phyloP scores from a whole-genome alignment of 1,140 invertebrate genomes.

The Physella acuta region DNA sequence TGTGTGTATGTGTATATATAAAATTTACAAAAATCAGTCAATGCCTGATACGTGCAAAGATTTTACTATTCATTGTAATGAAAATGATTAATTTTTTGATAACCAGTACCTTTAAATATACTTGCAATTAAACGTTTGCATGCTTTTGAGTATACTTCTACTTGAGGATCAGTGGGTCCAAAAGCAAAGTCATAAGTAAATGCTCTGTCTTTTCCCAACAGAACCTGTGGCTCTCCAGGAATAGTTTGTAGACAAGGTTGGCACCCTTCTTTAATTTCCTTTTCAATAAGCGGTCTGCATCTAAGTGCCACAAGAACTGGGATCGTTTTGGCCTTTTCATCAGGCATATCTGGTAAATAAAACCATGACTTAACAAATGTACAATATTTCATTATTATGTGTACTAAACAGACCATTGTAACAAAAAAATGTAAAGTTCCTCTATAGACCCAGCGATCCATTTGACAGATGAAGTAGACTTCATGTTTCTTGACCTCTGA shows the following conservation, averaged over 20 bases:
- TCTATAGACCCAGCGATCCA: no score
- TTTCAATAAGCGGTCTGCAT: conserved; percentile 75
- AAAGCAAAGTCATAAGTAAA: conserved; percentile 91
- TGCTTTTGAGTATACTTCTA: conserved; percentile 75
- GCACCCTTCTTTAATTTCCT: conserved; percentile 65
- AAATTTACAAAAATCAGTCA: no score
- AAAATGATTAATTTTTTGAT: no score
- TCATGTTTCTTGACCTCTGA: no score
- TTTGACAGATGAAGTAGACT: no score
- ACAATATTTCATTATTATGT: no score
- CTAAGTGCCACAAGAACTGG: conserved; percentile 72
- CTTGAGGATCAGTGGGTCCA: conserved; percentile 69
- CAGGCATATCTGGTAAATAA: conserved; percentile 14
- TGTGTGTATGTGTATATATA: no score
- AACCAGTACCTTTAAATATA: conserved; percentile 74
- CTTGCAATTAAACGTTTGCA: conserved; percentile 76
- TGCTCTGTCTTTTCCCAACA: conserved; percentile 82
- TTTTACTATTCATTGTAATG: no score
- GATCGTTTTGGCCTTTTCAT: conserved; percentile 40
- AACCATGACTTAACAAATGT: no score
- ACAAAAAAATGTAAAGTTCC: no score
- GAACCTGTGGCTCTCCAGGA: conserved; percentile 71
- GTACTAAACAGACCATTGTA: no score
- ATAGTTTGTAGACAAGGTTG: conserved; percentile 52
- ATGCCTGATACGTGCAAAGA: no score